Evolutionary conservation across 2,888 invertebrate species (phyloP), one percentile per base, ranked within the genome.

Genomic region (Erebia ligea): DNA sequence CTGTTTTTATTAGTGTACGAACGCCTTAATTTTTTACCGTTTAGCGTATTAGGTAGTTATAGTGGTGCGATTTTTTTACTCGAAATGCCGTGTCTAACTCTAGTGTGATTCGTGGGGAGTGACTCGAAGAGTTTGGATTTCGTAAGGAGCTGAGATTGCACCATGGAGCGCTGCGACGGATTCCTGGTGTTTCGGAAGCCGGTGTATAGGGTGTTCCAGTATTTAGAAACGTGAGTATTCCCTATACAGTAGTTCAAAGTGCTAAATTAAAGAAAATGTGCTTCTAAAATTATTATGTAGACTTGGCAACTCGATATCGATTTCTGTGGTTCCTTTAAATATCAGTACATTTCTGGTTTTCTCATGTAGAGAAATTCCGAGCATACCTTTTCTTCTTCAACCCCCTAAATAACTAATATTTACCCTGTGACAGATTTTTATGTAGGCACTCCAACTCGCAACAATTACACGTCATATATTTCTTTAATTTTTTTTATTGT

Each of bases 181-280:
- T 96, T 96, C 91, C 95, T 96, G 89, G 95, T 96, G 93, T 96
- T 96, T 94, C 95, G 96, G 86, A 96, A 96, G 88, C 96, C 96
- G 86, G 96, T 96, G 78, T 96, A 96, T 93, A 94, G 96, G 93
- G 96, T 96, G 86, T 96, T 96, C 94, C 96, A 96, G 94, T 97
- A 96, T 94, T 95, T 96, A 88, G 96, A 96, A 93, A 96, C 96
- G 96, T 96, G 93, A 96, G 96, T 96, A 82, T 54, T 63, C 5
- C 21, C 11, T 45, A 17, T 17, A 19, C 54, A 10, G 10, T 17
- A 11, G 17, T 54, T 19, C 0, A 3, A 11, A 11, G 3, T 45
- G 13, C 3, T 11, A 45, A 45, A 11, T 45, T 54, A 10, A 10
- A 17, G 0, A n/a, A 50, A 50, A 48, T 13, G 1, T 48, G 15